Conservation (phyloP, 2,888 invertebrate species). For the Hypolimnas misippus region DNA sequence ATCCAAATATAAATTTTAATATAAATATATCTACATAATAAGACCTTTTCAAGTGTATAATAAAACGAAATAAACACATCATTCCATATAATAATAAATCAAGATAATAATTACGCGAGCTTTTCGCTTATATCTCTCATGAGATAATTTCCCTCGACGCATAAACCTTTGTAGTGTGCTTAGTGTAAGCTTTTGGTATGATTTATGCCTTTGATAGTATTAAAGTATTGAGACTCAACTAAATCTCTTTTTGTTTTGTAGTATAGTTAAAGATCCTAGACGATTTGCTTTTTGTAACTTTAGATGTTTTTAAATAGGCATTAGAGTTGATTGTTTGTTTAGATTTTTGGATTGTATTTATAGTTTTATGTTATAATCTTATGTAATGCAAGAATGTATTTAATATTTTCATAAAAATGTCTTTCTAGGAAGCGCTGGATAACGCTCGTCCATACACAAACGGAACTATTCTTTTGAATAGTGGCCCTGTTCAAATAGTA, state of each 20-base stretch:
- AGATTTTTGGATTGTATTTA: background rate
- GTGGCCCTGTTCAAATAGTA: conserved; percentile 72
- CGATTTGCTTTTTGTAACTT: background rate
- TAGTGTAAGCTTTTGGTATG: conserved; percentile 3
- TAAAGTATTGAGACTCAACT: background rate
- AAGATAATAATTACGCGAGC: conserved; percentile 1
- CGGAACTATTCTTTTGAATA: conserved; percentile 69
- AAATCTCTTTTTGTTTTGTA: background rate
- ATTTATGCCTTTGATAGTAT: conserved; percentile 17
- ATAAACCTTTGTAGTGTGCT: background rate
- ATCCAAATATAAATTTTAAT: no score
- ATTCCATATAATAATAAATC: conserved; percentile 3
- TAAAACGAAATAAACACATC: conserved; percentile 7
- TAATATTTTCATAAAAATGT: background rate
- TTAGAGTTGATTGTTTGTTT: background rate
- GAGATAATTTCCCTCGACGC: background rate
- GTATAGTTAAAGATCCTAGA: background rate
- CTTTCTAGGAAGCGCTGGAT: conserved; percentile 71
- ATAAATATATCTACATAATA: no score
- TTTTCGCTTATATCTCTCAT: background rate
- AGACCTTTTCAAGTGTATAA: background rate
- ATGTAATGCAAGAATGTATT: no score
- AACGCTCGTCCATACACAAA: conserved; percentile 76
- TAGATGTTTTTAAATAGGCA: background rate
- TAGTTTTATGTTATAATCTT: background rate